These are phyloP conservation scores for Callithrix jacchus DNA, from an alignment of 2,113 vertebrate species.

Conservation along the genomic window DNA sequence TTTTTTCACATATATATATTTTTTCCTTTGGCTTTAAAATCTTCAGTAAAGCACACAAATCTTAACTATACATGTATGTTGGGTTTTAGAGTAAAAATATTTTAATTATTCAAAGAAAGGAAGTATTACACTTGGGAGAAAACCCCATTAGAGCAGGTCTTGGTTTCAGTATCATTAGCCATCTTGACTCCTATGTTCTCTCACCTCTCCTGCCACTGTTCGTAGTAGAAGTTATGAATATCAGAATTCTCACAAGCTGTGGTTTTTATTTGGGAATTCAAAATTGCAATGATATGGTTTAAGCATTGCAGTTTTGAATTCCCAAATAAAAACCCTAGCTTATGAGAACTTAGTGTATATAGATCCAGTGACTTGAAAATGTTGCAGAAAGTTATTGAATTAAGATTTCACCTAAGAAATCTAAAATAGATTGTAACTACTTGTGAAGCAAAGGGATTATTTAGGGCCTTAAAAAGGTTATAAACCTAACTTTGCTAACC, in stretches of 20 bases:
- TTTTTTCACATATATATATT: neutral
- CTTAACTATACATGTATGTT: neutral
- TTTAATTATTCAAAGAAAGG: neutral
- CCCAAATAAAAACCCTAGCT: slow-evolving; percentile 27
- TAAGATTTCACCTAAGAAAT: neutral
- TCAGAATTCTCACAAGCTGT: neutral
- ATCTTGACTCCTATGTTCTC: neutral
- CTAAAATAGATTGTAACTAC: neutral
- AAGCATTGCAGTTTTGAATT: slow-evolving; percentile 15
- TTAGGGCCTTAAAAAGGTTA: neutral
- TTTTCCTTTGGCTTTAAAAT: slow-evolving; percentile 1
- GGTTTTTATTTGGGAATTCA: slow-evolving; percentile 43
- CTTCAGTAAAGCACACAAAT: neutral
- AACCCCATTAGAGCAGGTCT: neutral
- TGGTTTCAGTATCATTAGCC: neutral
- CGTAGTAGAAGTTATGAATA: too few species aligned
- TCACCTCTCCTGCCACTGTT: neutral
- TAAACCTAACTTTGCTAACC: neutral
- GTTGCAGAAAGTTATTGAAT: slow-evolving; percentile 10
- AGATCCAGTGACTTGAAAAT: slow-evolving; percentile 21
- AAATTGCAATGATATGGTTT: neutral
- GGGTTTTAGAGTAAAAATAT: neutral
- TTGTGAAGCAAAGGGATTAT: neutral
- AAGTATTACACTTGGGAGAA: neutral
- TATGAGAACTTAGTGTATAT: neutral